Conservation (phyloP, 2,888 invertebrate species). For the Pedicia rivosa region DNA sequence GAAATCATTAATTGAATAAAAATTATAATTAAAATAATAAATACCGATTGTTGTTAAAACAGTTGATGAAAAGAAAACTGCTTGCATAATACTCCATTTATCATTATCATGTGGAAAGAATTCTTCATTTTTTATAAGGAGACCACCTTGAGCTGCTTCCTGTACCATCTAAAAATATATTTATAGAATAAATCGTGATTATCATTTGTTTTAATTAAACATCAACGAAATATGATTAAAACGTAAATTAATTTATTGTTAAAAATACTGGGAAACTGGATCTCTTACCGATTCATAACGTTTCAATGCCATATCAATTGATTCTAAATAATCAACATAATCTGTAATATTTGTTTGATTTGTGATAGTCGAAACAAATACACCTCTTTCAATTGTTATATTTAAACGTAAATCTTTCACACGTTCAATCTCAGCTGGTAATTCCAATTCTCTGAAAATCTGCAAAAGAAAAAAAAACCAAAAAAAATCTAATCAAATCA, state of each 20-base stretch:
- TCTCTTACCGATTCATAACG: constrained; percentile 33
- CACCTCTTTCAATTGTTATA: constrained; percentile 39
- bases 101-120: constrained; percentile 40
- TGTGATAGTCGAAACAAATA: constrained; percentile 40
- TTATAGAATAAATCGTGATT: too few relatives aligned
- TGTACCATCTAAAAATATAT: constrained; percentile 38
- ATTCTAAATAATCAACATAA: too few relatives aligned
- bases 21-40: too few relatives aligned
- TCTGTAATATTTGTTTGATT: constrained; percentile 41
- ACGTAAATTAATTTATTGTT: too few relatives aligned
- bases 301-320: constrained; percentile 35
- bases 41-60: constrained; percentile 85
- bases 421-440: constrained; percentile 56
- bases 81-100: constrained; percentile 68
- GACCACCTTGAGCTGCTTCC: constrained; percentile 53
- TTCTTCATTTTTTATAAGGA: constrained; percentile 37
- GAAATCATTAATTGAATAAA: too few relatives aligned
- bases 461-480: constrained; percentile 22
- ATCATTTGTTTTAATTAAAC: too few relatives aligned
- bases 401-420: constrained; percentile 43
- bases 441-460: constrained; percentile 65
- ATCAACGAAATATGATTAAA: too few relatives aligned
- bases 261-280: too few relatives aligned
- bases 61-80: constrained; percentile 79
- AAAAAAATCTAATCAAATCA: not conserved